Evolutionary conservation across 1,140 invertebrate species (phyloP).

Genomic region (Drosophila miranda): DNA sequence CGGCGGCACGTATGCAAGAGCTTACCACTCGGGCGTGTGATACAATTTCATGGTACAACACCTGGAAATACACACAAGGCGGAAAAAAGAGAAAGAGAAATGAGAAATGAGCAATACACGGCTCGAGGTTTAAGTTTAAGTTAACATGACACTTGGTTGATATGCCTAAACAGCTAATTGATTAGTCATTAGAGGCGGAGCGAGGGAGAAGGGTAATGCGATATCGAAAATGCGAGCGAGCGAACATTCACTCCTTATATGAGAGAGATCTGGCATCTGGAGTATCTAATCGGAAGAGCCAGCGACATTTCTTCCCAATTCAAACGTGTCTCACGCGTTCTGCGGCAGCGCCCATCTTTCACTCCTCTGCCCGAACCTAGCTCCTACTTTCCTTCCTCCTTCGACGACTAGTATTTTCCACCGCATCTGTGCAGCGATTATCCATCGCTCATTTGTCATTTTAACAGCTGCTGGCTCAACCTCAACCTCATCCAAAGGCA

Average conservation of each 20-base stretch:
- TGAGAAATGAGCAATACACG: conserved; percentile 19
- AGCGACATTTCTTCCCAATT: too few species aligned
- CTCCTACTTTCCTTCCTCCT: background rate
- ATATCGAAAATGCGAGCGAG: too few species aligned
- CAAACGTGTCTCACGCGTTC: too few species aligned
- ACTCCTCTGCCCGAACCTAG: too few species aligned
- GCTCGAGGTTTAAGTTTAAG: conserved; percentile 29
- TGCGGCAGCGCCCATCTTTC: too few species aligned
- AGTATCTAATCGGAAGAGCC: too few species aligned
- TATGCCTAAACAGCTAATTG: conserved; percentile 34
- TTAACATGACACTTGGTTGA: conserved; percentile 54
- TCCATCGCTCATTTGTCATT: conserved; percentile 73
- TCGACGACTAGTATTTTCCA: conserved; percentile 24
- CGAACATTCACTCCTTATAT: background rate
- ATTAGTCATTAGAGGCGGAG: conserved; percentile 13
- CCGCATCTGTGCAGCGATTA: conserved; percentile 47
- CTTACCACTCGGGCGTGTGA: conserved; percentile 88
- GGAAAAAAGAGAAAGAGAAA: conserved; percentile 36
- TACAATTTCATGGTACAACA: conserved; percentile 89
- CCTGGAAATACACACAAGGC: conserved; percentile 83
- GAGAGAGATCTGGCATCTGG: too few species aligned
- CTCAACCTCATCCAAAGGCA: background rate
- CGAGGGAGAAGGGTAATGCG: conserved; percentile 12
- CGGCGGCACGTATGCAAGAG: conserved; percentile 84
- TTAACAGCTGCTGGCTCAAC: conserved; percentile 43